These are phyloP conservation scores for Drosophila incognita DNA, from an alignment of 2,888 invertebrate species.

Conservation along the genomic window DNA sequence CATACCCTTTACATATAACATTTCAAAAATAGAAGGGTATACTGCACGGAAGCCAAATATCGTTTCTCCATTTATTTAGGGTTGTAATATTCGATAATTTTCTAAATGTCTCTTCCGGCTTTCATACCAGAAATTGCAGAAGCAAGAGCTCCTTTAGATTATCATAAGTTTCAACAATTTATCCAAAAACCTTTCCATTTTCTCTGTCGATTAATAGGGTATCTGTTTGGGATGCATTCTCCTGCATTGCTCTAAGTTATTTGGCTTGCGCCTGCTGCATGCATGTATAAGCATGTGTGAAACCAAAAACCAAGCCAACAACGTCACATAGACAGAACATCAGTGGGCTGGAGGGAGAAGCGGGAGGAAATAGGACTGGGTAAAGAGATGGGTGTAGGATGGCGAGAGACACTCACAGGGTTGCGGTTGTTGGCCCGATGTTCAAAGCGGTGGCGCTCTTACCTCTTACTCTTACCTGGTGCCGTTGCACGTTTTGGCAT, in stretches of 20 bases:
- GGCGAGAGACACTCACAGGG: constrained; percentile 48
- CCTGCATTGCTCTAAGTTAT: constrained; percentile 16
- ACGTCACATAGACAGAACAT: constrained; percentile 42
- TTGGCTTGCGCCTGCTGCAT: constrained; percentile 57
- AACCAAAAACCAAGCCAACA: constrained; percentile 74
- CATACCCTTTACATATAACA: constrained; percentile 25
- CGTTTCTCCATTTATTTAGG: not conserved
- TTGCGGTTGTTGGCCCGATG: constrained; percentile 64
- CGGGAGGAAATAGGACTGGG: not conserved
- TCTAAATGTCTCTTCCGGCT: not conserved
- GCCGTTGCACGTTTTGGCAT: constrained; percentile 73
- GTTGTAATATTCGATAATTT: not conserved
- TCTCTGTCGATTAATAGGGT: not conserved
- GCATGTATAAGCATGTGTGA: constrained; percentile 77
- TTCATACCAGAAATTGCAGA: not conserved
- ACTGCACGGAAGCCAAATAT: not conserved
- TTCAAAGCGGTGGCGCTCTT: constrained; percentile 50
- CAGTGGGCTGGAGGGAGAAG: not conserved
- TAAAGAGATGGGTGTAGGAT: constrained; percentile 10
- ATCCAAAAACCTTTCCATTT: not conserved
- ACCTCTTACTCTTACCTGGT: constrained; percentile 49
- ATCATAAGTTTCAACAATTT: not conserved
- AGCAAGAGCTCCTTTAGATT: not conserved
- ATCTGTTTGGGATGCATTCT: constrained; percentile 8
- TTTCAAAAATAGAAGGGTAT: not conserved